Evolutionary conservation across 64 coral and sea anemone genomes (phyloP), one percentile per base, ranked within the genome.

Genomic region (Anthopleura sola): DNA sequence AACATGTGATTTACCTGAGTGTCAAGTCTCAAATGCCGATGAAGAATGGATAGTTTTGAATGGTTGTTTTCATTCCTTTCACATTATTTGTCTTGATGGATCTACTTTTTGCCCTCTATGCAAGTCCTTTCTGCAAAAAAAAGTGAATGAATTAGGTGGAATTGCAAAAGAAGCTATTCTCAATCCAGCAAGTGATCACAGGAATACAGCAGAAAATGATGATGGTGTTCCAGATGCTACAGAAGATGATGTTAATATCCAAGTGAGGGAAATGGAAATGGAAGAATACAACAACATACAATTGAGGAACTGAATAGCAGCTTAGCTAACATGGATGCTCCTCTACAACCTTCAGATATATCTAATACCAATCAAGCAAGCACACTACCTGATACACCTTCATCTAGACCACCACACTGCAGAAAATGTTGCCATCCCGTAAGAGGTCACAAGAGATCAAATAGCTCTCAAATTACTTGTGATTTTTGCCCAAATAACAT

Each of bases 1-100:
- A 89, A 19, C 8, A 33, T 89, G 88, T 84, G 81, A 89, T 36
- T 58, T 84, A 84, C 80, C 81, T 83, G 78, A 49, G 20, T 89
- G 87, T 75, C 23, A 89, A 13, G 75, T 83, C 3, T 36, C 44
- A 11, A 77, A 0, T 51, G 16, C 12, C 7, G 16, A 71, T 37
- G 76, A 85, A 68, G 29, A 82, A 21, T 84, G 91, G 91, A 88
- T n/a, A 76, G 24, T 84, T 1, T 80, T 88, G 55, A 17, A 66
- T 28, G 86, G 81, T 32, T 88, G 86, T 66, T 75, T 82, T 77
- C 91, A 87, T 84, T 92, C 91, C 0, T 92, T 92, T 26, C 91
- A 92, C 74, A 33, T 87, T 44, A 23, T 18, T 26, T 87, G 86
- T 55, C 68, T 88, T 9, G 69, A 84, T 75, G 89, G 46, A 2